Percentiles rank a stretch among this genome's conserved stretches.
These are phyloP conservation scores for Drosophila cognata DNA, from an alignment of 2,888 invertebrate species.

Conservation along the genomic window DNA sequence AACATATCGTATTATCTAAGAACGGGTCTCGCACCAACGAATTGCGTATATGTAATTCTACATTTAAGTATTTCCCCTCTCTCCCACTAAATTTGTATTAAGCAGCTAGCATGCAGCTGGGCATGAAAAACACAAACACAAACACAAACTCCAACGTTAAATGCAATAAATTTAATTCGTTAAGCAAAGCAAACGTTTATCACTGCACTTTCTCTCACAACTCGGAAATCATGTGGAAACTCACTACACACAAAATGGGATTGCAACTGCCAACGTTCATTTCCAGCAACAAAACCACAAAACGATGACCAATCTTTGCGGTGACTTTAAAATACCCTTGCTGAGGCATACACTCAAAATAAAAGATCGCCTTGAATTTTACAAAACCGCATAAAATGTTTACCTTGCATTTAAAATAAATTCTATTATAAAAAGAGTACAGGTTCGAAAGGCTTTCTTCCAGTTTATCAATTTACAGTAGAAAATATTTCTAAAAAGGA, in stretches of 20 bases:
- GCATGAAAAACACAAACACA: conserved; percentile 60
- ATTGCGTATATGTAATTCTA: conserved; percentile 54
- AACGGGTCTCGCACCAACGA: conserved; percentile 59
- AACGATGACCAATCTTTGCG: not conserved
- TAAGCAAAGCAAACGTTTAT: conserved; percentile 53
- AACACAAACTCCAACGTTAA: conserved; percentile 46
- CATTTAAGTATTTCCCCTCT: conserved; percentile 42
- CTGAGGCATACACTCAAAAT: not conserved
- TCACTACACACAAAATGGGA: conserved; percentile 68
- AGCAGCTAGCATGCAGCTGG: conserved; percentile 54
- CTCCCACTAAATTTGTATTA: conserved; percentile 32
- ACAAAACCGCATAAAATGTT: not conserved
- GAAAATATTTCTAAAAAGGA: too few relatives aligned
- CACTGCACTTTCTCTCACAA: conserved; percentile 27
- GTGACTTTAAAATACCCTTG: conserved; percentile 6
- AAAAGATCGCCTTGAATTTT: not conserved
- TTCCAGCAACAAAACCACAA: conserved; percentile 19
- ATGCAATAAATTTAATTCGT: conserved; percentile 68
- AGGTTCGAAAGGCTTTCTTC: not conserved
- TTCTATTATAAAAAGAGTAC: too few relatives aligned
- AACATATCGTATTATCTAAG: conserved; percentile 66
- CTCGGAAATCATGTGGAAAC: conserved; percentile 59
- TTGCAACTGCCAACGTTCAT: conserved; percentile 71
- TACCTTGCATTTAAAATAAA: not conserved
- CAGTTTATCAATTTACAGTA: not conserved